Base-by-base conservation (phyloP, 2,888 invertebrate genomes). In the Polyommatus icarus region DNA sequence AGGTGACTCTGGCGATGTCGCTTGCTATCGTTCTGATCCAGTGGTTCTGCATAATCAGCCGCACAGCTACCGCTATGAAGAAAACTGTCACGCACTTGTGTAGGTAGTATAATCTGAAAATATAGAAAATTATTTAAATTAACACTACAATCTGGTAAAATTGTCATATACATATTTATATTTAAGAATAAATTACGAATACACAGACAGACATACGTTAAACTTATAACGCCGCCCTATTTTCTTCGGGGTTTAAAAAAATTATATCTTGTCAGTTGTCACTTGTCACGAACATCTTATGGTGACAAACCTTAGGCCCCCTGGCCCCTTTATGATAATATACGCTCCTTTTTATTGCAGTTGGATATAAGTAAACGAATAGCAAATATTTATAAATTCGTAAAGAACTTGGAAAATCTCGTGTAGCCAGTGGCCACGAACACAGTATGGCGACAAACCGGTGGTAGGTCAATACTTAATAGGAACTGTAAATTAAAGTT, bases 71-170 rank as follows among this genome's bases (percentile, higher is more conserved):
- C 0, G 88, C 79, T 4, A 88, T 24, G 0, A 85, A 77, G 78
- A 90, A 85, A 20, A 87, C 71, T 12, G 90, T 50, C 18, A 89
- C 79, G 0, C 87, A 84, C 79, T 89, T 84, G 83, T 93, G 93
- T 0, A 91, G 78, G 81, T 85, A 86, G 80, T 85, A 88, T 88
- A 93, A 87, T 81, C 93, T 93, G 89, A 18, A 88, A 88, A 75
- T 61, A 80, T 79, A 46, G 46, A 78, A 78, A 79, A 76, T 7
- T 7, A 59, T 59, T 20, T n/a, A 24, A 61, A 24, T 24, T 8
- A 20, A 61, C 24, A 61, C 12, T 3, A 24, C 0, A 12, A 3
- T 0, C 12, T 61, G 2, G 20, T n/a, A 59, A n/a, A 59, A 59
- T 2, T 50, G 10, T 0, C 10, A 18, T 54, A 15, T n/a, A n/a